A percentile compares a stretch with the other conserved stretches of the same genome.
phyloP scores from a whole-genome alignment of 2,888 invertebrate species.

The Scaptomyza flava region DNA sequence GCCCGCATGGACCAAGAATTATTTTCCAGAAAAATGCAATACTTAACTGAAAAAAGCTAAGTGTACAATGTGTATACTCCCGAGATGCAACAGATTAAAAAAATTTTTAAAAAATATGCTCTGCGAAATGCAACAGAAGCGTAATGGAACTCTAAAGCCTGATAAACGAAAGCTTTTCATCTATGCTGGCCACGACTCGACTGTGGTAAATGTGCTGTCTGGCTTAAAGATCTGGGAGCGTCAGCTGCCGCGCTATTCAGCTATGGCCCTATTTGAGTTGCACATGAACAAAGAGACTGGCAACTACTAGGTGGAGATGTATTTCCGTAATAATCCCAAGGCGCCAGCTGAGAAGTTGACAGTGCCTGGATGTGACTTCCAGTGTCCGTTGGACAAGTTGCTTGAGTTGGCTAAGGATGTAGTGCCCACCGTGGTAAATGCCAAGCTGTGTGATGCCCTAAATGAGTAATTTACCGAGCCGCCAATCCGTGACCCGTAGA shows the following conservation, averaged over 20 bases:
- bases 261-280: conserved; percentile 88
- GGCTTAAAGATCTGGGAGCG: conserved; percentile 88
- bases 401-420: conserved; percentile 85
- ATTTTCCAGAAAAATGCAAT: too few species aligned
- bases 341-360: conserved; percentile 85
- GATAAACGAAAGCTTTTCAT: conserved; percentile 86
- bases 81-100: too few species aligned
- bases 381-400: conserved; percentile 87
- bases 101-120: conserved; percentile 87
- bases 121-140: conserved; percentile 86
- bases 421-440: conserved; percentile 85
- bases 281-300: conserved; percentile 85
- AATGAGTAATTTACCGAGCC: conserved; percentile 86
- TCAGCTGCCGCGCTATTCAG: conserved; percentile 88
- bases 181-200: conserved; percentile 90
- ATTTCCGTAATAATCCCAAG: conserved; percentile 86
- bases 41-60: too few species aligned
- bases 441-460: conserved; percentile 86
- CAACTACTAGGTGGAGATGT: conserved; percentile 84
- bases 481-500: conserved; percentile 84
- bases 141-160: conserved; percentile 84
- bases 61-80: too few species aligned
- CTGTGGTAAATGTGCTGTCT: conserved; percentile 88
- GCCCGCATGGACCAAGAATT: too few species aligned
- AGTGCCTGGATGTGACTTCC: conserved; percentile 87